Percentiles rank a stretch among this genome's conserved stretches.
Evolutionary conservation across 2,888 invertebrate genomes (phyloP).

Genomic region (Epirrhoe alternata): DNA sequence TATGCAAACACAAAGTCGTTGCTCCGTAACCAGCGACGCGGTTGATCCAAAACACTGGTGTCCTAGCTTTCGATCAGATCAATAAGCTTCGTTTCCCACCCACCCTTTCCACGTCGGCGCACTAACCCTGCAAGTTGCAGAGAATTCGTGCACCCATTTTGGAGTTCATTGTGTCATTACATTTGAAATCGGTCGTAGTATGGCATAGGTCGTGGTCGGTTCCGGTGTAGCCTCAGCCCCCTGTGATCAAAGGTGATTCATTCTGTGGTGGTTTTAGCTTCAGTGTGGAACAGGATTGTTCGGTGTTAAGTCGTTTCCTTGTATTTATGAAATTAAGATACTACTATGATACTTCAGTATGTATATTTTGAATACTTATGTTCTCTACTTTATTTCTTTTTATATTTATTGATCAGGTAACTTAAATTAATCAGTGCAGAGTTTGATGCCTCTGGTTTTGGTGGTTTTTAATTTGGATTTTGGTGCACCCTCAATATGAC

Average conservation of each 20-base stretch:
- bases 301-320: slow-evolving; percentile 39
- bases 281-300: slow-evolving; percentile 53
- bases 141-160: slow-evolving; percentile 47
- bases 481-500: too few relatives aligned
- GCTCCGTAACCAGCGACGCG: slow-evolving; percentile 55
- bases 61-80: slow-evolving; percentile 65
- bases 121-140: slow-evolving; percentile 65
- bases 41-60: slow-evolving; percentile 62
- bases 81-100: slow-evolving; percentile 68
- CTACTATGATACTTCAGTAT: slow-evolving; percentile 79
- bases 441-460: not conserved
- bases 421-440: not conserved
- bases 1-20: slow-evolving; percentile 42
- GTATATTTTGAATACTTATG: slow-evolving; percentile 44
- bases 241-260: slow-evolving; percentile 59
- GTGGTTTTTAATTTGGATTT: not conserved
- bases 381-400: not conserved
- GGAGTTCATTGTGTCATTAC: slow-evolving; percentile 48
- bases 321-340: slow-evolving; percentile 76
- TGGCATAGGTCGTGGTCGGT: slow-evolving; percentile 48
- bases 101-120: slow-evolving; percentile 71
- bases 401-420: not conserved
- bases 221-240: slow-evolving; percentile 67
- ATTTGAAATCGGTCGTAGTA: slow-evolving; percentile 58
- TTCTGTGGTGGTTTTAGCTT: slow-evolving; percentile 51